Evolutionary conservation across 2,888 invertebrate species (phyloP), one percentile per base, ranked within the genome.

Genomic region (Agrotis puta): DNA sequence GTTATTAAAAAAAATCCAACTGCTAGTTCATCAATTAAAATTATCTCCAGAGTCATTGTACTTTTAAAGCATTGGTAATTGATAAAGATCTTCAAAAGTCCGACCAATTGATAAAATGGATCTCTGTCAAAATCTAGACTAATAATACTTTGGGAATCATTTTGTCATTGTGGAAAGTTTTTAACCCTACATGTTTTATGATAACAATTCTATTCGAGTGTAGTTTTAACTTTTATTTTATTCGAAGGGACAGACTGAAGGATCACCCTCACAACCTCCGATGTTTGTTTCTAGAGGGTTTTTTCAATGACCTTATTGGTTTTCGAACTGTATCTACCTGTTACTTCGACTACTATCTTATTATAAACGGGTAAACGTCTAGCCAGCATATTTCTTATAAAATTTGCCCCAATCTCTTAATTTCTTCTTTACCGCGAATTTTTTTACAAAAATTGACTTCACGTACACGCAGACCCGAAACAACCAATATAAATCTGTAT

Each of bases 21-120:
- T 20, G 24, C 14, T 27, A 70, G 64, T 43, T 16, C 50, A 64
- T 45, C 47, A 76, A 67, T 72, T 53, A 57, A 56, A 57, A 59
- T 76, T 22, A 69, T 64, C 56, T 72, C 45, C 7, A 3, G 13
- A 11, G 27, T 66, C n/a, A 51, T 51, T 56, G 33, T 22, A 53
- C 16, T 61, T 70, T 62, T 57, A 53, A 5, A 45, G 59, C 48
- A 61, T 53, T 24, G 65, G 56, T 48, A 50, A 64, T n/a, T 14
- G 69, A 79, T 79, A 69, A 63, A 64, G 33, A 57, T 70, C 24
- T 64, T 53, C 9, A 27, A 58, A 65, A 77, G 64, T 56, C 48
- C 64, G 59, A 81, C 78, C 74, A 71, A 67, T 64, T 62, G 50
- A 67, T 74, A 82, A n/a, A n/a, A 74, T 68, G 63, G 67, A 71